Evolutionary conservation across 2,888 invertebrate species (phyloP), one percentile per base, ranked within the genome.

Genomic region (Heliconius charithonia): DNA sequence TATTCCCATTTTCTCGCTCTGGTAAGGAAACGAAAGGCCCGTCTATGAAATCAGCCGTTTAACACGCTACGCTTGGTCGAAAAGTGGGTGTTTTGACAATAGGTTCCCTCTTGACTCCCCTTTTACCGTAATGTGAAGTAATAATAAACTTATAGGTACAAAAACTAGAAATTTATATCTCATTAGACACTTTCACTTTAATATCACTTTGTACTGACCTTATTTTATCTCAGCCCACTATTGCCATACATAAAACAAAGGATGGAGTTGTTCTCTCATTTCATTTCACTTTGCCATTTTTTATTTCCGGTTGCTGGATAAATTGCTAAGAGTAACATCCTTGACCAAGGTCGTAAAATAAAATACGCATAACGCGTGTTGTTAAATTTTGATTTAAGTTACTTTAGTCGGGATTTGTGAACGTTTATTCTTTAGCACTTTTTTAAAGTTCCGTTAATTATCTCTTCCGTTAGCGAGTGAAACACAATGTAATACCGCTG

Each of bases 231-330:
- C 66, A 66, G 51, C 66, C 75, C 75, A 75, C 75, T 56, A 27
- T 29, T 65, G 37, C 56, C 27, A 27, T 65, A 75, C 63, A 75
- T 75, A 41, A 65, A 66, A 75, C 32, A 66, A 51, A 75, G 65
- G 51, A 66, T 63, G 41, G 41, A 74, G 37, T 41, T 75, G 45
- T 74, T 74, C 37, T 62, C 62, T 71, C 56, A 59, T 63, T 63
- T 74, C 41, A 63, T 74, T 74, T 63, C 32, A n/a, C n/a, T 59
- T 72, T 32, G 72, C 56, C 74, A 27, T 74, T 62, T 62, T 74
- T 74, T 74, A 41, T 74, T 37, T 74, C 74, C 74, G 37, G 74
- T 63, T 63, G 63, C 62, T 59, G 72, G 4, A 7, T 72, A 72
- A 59, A 72, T 72, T 72, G 72, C n/a, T 32, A 13, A 70, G 45